Evolutionary conservation across 2,113 vertebrate genomes (phyloP).

Genomic region (Oxygymnocypris stewartii): DNA sequence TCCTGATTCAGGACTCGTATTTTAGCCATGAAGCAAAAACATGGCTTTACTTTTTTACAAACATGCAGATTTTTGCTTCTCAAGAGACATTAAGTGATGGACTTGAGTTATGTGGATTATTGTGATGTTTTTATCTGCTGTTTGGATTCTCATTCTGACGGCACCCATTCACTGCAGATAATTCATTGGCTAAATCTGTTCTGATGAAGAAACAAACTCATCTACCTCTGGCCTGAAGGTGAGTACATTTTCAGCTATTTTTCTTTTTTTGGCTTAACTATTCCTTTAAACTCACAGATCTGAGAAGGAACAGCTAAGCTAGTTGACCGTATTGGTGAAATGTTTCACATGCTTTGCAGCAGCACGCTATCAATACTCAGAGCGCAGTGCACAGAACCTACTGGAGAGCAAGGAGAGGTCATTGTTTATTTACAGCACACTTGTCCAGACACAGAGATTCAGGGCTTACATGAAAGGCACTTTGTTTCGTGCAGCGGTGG

Average conservation of each 20-base stretch:
- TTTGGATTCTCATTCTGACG: neutral
- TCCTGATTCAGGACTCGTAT: no score
- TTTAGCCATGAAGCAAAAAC: no score
- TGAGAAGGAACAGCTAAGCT: neutral
- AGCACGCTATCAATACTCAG: slow-evolving; percentile 26
- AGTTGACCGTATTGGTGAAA: neutral
- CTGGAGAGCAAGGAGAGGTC: slow-evolving; percentile 46
- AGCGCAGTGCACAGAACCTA: slow-evolving; percentile 28
- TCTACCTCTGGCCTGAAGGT: neutral
- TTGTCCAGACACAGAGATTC: slow-evolving; percentile 51
- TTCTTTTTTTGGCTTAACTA: neutral
- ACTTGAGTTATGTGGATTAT: neutral
- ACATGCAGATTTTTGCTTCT: neutral
- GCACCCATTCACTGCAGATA: neutral
- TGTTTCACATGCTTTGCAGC: neutral
- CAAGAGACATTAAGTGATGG: neutral
- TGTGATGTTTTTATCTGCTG: neutral
- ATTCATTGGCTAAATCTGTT: neutral
- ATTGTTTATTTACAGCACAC: slow-evolving; percentile 60
- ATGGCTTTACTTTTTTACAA: neutral
- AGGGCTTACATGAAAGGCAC: slow-evolving; percentile 43
- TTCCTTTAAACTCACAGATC: neutral
- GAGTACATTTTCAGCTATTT: neutral
- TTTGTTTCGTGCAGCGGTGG: slow-evolving; percentile 39
- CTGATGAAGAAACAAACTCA: neutral